These are phyloP conservation scores for Serilophus lunatus DNA, from an alignment of 2,113 vertebrate genomes.

Conservation along the genomic window DNA sequence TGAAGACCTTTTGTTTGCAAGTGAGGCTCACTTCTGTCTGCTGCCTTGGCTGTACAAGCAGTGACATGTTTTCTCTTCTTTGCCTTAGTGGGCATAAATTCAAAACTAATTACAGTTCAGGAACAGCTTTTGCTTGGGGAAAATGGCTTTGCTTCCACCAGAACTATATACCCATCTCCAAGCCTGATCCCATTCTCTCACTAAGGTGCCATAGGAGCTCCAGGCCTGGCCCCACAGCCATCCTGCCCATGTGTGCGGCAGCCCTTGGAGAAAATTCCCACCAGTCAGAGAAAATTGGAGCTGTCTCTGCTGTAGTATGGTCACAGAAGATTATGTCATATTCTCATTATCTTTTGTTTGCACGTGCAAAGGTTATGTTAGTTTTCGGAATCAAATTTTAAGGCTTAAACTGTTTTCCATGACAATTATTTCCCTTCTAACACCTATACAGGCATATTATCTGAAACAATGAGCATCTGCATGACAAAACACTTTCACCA, in stretches of 20 bases:
- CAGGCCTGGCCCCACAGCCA: background rate
- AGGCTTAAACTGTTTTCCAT: background rate
- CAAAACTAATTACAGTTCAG: background rate
- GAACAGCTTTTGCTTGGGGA: background rate
- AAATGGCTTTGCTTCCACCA: background rate
- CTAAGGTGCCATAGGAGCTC: background rate
- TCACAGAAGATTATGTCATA: background rate
- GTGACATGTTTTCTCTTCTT: background rate
- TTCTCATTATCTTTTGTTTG: background rate
- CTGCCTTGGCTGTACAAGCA: background rate
- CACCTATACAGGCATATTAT: fast-evolving
- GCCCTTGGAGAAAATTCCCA: too few species aligned
- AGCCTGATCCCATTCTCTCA: background rate
- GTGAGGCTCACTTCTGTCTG: background rate
- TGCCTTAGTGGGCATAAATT: background rate
- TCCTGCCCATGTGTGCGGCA: background rate
- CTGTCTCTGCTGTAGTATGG: background rate
- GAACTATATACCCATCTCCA: background rate
- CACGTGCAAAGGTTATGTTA: fast-evolving
- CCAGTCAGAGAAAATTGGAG: background rate
- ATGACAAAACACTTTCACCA: background rate
- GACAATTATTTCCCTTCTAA: background rate
- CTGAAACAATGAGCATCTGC: background rate
- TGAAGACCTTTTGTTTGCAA: background rate
- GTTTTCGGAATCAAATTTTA: background rate